Percentiles rank a stretch among this genome's conserved stretches.
These are phyloP conservation scores for Chanos chanos DNA, from an alignment of 2,797 vertebrate genomes.

Conservation along the genomic window DNA sequence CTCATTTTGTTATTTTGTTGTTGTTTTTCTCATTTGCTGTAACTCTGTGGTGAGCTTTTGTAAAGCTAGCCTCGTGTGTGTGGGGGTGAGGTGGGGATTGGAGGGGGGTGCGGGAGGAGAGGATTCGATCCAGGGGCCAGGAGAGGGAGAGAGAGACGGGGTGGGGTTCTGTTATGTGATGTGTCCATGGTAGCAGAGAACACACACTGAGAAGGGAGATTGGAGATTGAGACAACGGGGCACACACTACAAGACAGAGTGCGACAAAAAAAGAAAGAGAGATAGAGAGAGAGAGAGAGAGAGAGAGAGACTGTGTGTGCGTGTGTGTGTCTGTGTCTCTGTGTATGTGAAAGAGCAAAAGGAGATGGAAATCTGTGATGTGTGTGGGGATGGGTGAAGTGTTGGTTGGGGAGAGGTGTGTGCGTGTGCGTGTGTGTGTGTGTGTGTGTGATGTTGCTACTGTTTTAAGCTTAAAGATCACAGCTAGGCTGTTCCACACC, in stretches of 20 bases:
- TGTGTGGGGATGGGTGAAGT: conserved; percentile 37
- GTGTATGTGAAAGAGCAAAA: conserved; percentile 48
- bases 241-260: conserved; percentile 66
- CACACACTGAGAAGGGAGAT: conserved; percentile 71
- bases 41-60: neutral
- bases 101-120: conserved; percentile 22
- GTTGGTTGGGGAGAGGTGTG: conserved; percentile 32
- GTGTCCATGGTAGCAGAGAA: conserved; percentile 63
- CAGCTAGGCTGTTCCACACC: conserved; percentile 40
- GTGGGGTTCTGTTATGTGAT: conserved; percentile 40
- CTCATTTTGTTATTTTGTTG: conserved; percentile 20
- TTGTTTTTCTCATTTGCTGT: conserved; percentile 39
- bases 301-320: neutral
- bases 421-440: conserved; percentile 33
- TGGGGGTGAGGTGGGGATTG: conserved; percentile 17
- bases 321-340: conserved; percentile 18
- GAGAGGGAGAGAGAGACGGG: neutral
- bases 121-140: conserved; percentile 33
- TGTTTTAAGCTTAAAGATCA: conserved; percentile 47
- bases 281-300: too few species aligned
- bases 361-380: conserved; percentile 37
- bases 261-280: too few species aligned
- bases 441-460: conserved; percentile 6
- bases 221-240: conserved; percentile 61
- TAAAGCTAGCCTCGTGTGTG: conserved; percentile 32